phyloP scores from a whole-genome alignment of 2,113 vertebrate genomes.

The Micronisus gabar region DNA sequence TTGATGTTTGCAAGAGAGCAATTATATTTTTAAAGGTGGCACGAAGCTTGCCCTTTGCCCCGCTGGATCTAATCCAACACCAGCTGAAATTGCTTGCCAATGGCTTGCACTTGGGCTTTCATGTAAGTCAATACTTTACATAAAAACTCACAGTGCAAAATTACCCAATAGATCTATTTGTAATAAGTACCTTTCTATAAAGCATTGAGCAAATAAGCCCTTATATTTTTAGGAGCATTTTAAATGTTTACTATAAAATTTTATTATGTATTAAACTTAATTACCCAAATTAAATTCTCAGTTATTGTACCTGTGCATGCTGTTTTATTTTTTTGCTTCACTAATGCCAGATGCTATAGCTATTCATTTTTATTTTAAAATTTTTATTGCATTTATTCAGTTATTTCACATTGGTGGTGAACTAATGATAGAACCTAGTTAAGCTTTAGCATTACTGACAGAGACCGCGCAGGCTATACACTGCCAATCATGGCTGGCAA shows the following conservation, averaged over 20 bases:
- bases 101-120: not conserved
- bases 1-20: not conserved
- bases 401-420: not conserved
- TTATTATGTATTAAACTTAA: slow-evolving; percentile 23
- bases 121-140: not conserved
- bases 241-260: slow-evolving; percentile 28
- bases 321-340: not conserved
- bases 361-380: not conserved
- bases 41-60: not conserved
- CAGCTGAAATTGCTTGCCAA: not conserved
- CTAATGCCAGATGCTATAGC: not conserved
- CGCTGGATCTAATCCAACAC: not conserved
- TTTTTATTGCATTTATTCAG: not conserved
- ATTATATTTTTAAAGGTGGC: not conserved
- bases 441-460: not conserved
- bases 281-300: slow-evolving; percentile 15
- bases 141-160: not conserved
- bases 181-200: not conserved
- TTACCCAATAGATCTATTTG: not conserved
- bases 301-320: not conserved
- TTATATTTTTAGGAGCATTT: slow-evolving; percentile 23
- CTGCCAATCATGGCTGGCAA: not conserved
- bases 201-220: not conserved
- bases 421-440: not conserved
- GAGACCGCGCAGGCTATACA: not conserved